Base-by-base conservation (phyloP, 2,888 invertebrate genomes). In the Petrolisthes cinctipes region DNA sequence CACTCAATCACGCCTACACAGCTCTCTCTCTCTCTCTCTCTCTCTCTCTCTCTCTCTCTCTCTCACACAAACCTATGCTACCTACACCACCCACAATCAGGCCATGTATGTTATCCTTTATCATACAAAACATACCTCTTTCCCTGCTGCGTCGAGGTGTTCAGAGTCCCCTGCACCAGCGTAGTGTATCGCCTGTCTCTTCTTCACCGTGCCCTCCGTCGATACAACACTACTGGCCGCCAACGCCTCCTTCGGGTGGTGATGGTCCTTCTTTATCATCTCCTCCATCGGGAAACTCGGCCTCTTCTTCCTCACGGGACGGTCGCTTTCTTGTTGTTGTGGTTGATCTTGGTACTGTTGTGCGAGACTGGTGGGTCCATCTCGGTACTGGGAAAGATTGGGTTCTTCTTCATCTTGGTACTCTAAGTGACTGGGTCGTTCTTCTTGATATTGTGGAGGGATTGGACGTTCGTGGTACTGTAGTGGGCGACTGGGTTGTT, bases 401-500 rank as follows among this genome's bases (percentile, higher is more conserved):
- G 37, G 37, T 37, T 37, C 37, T 37, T 37, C 37, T 37, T 37
- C 37, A 37, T 37, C 37, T 37, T 37, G 37, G 37, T 37, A 37
- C 37, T 37, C 37, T 37, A 37, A 37, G 37, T 37, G 37, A 37
- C 37, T 37, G 37, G 37, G 37, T 37, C 37, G 37, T 37, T 37
- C 37, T 68, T 68, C 75, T 73, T 75, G 75, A 51, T 73, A n/a
- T 83, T 57, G 71, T 51, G 82, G 68, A 14, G 17, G 68, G 51
- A 7, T 68, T 37, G 71, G 66, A 37, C 23, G n/a, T 20, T 20
- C 37, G 0, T 56, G 81, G 54, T 14, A 53, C 9, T 37, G 79
- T 3, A 75, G n/a, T n/a, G 14, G 68, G 68, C n/a, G 14, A 11
- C 17, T 14, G 57, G 37, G 37, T 61, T 11, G 23, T 61, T 37